Evolutionary conservation across 2,888 invertebrate genomes (phyloP).

Genomic region (Napeogenes inachia): DNA sequence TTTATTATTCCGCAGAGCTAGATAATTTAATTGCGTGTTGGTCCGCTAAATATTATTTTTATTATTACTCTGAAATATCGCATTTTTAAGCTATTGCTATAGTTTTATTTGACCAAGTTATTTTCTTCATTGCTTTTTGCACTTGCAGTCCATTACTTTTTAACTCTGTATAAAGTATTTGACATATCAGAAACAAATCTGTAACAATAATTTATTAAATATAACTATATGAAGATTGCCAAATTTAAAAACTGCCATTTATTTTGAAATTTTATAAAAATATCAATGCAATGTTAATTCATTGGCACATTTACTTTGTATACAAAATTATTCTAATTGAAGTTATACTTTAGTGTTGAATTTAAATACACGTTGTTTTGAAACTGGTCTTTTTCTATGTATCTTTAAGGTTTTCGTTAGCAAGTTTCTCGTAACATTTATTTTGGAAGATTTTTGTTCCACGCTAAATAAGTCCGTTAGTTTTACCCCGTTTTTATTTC

Average conservation of each 20-base stretch:
- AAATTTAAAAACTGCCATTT: conserved; percentile 64
- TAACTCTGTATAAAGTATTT: not conserved
- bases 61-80: no score
- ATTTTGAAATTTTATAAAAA: conserved; percentile 44
- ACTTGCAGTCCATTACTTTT: not conserved
- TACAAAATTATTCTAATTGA: conserved; percentile 54
- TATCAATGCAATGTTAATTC: conserved; percentile 43
- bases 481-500: conserved; percentile 37
- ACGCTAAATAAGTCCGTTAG: conserved; percentile 39
- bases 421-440: conserved; percentile 62
- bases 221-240: conserved; percentile 43
- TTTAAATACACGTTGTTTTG: conserved; percentile 68
- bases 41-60: no score
- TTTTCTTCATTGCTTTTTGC: not conserved
- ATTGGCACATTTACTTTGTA: conserved; percentile 48
- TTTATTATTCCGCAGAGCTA: no score
- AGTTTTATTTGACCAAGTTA: not conserved
- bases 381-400: conserved; percentile 43
- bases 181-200: conserved; percentile 2
- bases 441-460: conserved; percentile 72
- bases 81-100: no score
- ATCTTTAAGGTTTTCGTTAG: conserved; percentile 42
- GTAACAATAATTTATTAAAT: conserved; percentile 5
- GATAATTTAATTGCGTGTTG: no score
- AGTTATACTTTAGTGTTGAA: conserved; percentile 69